Percentiles rank a stretch among this genome's conserved stretches.
These are phyloP conservation scores for Atractosteus spatula DNA, from an alignment of 2,113 vertebrate species.

Conservation along the genomic window DNA sequence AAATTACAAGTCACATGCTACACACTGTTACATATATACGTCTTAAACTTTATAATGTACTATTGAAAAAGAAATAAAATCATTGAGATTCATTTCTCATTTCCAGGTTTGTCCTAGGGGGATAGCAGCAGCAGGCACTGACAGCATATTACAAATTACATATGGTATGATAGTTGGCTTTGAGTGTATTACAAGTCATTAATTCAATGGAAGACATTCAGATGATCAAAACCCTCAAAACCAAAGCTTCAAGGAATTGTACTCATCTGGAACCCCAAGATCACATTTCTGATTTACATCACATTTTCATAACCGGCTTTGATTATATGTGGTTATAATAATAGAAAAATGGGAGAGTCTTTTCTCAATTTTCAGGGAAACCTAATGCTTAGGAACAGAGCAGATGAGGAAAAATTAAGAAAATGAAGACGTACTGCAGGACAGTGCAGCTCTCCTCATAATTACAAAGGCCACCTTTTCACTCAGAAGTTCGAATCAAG, in stretches of 20 bases:
- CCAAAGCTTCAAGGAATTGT: neutral
- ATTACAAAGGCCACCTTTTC: too few relatives aligned
- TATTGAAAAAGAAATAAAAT: neutral
- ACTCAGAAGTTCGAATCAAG: too few relatives aligned
- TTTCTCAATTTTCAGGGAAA: too few relatives aligned
- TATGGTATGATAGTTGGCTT: neutral
- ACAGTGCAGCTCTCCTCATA: too few relatives aligned
- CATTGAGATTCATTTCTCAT: neutral
- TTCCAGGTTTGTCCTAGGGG: neutral
- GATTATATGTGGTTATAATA: neutral
- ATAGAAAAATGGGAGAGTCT: too few relatives aligned
- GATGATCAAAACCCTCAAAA: too few relatives aligned
- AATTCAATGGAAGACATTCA: too few relatives aligned
- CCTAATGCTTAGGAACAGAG: too few relatives aligned
- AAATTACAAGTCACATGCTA: too few relatives aligned
- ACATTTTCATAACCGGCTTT: neutral
- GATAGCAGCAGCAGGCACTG: neutral
- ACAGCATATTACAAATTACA: conserved; percentile 1
- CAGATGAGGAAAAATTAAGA: too few relatives aligned
- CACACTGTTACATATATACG: too few relatives aligned
- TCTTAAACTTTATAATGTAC: neutral
- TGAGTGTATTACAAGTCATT: neutral
- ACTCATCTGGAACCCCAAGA: neutral
- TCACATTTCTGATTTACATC: neutral
- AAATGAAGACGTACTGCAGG: too few relatives aligned